Percentiles rank a stretch among this genome's conserved stretches.
These are phyloP conservation scores for Volucella inflata DNA, from an alignment of 2,888 invertebrate species.

Conservation along the genomic window DNA sequence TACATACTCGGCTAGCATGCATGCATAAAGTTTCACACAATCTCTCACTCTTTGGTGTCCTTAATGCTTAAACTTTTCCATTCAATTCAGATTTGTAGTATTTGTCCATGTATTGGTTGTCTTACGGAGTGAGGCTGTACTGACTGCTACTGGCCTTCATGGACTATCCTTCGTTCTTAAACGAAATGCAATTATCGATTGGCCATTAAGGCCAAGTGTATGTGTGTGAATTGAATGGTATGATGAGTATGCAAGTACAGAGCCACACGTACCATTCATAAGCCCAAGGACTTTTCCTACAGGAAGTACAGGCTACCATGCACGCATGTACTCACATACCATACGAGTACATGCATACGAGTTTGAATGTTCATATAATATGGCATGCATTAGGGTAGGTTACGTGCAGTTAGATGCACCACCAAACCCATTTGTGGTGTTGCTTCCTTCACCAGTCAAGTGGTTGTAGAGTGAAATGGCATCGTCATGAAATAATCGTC, in stretches of 20 bases:
- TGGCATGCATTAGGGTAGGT: slow-evolving; percentile 28
- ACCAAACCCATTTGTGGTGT: slow-evolving; percentile 6
- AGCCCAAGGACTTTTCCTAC: slow-evolving; percentile 28
- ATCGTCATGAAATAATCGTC: slow-evolving; percentile 37
- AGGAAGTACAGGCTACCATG: slow-evolving; percentile 24
- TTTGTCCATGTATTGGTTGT: slow-evolving; percentile 29
- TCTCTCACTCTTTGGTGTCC: slow-evolving; percentile 21
- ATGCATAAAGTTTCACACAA: slow-evolving; percentile 47
- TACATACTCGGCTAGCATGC: slow-evolving; percentile 32
- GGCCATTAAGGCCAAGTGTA: slow-evolving; percentile 53
- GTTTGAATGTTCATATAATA: background rate
- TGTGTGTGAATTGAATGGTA: slow-evolving; percentile 22
- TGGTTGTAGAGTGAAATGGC: slow-evolving; percentile 44
- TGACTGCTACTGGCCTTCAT: background rate
- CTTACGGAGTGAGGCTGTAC: slow-evolving; percentile 5
- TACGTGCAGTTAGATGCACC: slow-evolving; percentile 1
- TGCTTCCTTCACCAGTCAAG: slow-evolving; percentile 21
- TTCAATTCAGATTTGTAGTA: slow-evolving; percentile 25
- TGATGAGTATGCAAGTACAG: background rate
- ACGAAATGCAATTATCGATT: slow-evolving; percentile 73
- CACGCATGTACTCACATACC: slow-evolving; percentile 17
- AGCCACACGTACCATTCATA: slow-evolving; percentile 9
- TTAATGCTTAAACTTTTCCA: slow-evolving; percentile 33
- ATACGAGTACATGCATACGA: no score
- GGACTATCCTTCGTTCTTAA: slow-evolving; percentile 35